Conservation (phyloP, 2,797 vertebrate species). For the Parambassis ranga region DNA sequence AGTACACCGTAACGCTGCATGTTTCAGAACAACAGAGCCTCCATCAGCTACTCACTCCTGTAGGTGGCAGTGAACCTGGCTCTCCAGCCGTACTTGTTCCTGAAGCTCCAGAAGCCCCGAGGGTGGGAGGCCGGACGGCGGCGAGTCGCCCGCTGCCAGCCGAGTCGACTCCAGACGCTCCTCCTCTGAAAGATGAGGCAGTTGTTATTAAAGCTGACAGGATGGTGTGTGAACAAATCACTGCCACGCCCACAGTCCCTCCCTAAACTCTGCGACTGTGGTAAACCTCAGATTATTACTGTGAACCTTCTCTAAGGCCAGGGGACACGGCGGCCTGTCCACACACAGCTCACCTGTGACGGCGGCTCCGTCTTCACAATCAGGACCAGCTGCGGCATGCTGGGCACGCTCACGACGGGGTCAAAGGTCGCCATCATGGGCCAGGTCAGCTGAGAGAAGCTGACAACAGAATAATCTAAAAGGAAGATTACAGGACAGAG, state of each 20-base stretch:
- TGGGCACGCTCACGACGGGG: fast-evolving
- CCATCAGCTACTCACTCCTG: conserved; percentile 32
- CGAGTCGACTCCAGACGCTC: conserved; percentile 81
- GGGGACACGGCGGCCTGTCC: no score
- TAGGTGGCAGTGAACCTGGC: background rate
- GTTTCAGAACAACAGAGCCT: no score
- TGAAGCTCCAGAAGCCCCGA: conserved; percentile 59
- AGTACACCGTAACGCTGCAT: no score
- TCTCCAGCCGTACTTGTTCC: conserved; percentile 48
- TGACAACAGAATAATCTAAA: background rate
- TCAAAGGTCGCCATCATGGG: background rate
- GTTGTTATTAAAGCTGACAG: no score
- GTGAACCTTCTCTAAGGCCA: no score
- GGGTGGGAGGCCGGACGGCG: background rate
- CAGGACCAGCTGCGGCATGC: fast-evolving
- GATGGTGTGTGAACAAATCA: no score
- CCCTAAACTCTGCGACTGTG: no score
- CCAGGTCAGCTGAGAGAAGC: conserved; percentile 41
- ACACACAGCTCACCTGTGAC: fast-evolving
- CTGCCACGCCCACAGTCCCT: no score
- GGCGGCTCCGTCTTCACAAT: background rate
- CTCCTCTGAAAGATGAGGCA: conserved; percentile 54
- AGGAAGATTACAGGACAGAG: background rate
- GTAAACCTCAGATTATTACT: no score
- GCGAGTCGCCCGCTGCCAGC: background rate